A percentile compares a stretch with the other conserved stretches of the same genome.
phyloP scores from a whole-genome alignment of 2,888 invertebrate genomes.

The Agapetus fuscipes region DNA sequence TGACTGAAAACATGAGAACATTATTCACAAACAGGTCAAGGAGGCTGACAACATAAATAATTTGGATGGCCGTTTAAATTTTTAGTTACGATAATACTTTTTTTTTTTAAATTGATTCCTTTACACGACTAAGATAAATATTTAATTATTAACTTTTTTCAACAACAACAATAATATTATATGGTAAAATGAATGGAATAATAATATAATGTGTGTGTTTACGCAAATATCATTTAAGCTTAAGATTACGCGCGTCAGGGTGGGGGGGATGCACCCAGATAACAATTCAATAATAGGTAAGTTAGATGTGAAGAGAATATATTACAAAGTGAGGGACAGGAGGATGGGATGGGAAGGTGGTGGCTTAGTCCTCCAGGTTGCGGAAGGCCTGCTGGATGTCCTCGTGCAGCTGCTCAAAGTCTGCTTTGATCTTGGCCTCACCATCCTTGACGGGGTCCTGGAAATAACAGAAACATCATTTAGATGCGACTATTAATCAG shows the following conservation, averaged over 20 bases:
- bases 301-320: no score
- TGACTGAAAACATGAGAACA: no score
- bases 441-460: conserved; percentile 98
- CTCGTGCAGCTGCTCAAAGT: conserved; percentile 94
- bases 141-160: conserved; percentile 15
- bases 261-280: not conserved
- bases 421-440: conserved; percentile 92
- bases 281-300: no score
- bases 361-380: conserved; percentile 88
- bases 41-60: no score
- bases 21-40: no score
- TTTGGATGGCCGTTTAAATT: no score
- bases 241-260: conserved; percentile 1
- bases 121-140: conserved; percentile 24
- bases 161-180: conserved; percentile 20
- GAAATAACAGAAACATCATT: conserved; percentile 23
- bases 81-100: conserved; percentile 17
- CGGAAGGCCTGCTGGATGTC: conserved; percentile 97
- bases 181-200: conserved; percentile 3
- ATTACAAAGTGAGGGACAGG: conserved; percentile 9
- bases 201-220: no score
- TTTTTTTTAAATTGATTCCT: conserved; percentile 7
- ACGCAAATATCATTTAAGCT: conserved; percentile 7
- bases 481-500: no score
- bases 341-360: not conserved